phyloP scores from a whole-genome alignment of 2,797 vertebrate species.

The Luscinia megarhynchos region DNA sequence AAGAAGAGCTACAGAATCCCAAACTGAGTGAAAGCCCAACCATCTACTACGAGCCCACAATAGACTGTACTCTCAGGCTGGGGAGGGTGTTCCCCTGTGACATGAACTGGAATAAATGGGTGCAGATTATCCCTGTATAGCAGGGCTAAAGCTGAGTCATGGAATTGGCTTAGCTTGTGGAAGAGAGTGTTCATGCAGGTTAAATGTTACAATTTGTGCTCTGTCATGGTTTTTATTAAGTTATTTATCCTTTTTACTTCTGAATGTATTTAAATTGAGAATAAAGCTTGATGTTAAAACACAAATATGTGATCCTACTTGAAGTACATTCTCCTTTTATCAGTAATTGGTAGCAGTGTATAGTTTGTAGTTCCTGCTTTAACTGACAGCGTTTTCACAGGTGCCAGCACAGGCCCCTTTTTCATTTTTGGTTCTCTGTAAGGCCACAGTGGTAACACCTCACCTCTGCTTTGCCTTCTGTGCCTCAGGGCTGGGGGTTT shows the following conservation, averaged over 20 bases:
- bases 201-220: background rate
- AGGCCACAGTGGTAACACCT: fast-evolving
- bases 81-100: constrained; percentile 86
- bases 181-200: background rate
- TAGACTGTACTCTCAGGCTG: constrained; percentile 88
- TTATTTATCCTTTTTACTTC: constrained; percentile 47
- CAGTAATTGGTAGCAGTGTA: fast-evolving
- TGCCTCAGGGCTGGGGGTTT: background rate
- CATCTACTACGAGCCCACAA: constrained; percentile 87
- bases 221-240: background rate
- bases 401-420: fast-evolving
- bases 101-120: constrained; percentile 88
- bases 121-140: constrained; percentile 69
- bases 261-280: constrained; percentile 4
- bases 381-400: fast-evolving
- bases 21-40: constrained; percentile 34
- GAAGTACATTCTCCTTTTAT: background rate
- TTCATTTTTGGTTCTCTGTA: too few species aligned
- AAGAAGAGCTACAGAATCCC: background rate
- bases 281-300: background rate
- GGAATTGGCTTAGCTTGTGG: background rate
- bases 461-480: background rate
- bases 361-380: background rate
- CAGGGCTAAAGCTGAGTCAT: background rate
- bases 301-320: fast-evolving